Conservation (phyloP, 1,140 invertebrate genomes). For the Drosophila funebris region DNA sequence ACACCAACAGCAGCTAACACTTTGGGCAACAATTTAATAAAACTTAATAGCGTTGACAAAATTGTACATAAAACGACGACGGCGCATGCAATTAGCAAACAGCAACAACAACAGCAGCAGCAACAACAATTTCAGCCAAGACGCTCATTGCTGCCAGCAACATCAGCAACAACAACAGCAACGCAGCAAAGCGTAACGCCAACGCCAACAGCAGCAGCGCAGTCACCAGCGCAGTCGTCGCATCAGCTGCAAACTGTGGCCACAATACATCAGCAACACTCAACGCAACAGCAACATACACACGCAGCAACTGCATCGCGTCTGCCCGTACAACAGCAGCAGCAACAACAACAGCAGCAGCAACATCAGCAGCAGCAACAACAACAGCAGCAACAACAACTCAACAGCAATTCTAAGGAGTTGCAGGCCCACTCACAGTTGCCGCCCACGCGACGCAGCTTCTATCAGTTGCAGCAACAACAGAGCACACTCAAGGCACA, state of each 20-base stretch:
- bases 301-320: constrained; percentile 57
- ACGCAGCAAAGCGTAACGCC: constrained; percentile 60
- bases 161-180: constrained; percentile 44
- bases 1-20: constrained; percentile 42
- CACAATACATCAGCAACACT: constrained; percentile 80
- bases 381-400: constrained; percentile 17
- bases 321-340: constrained; percentile 36
- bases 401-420: constrained; percentile 27
- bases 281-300: constrained; percentile 58
- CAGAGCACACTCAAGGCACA: constrained; percentile 46
- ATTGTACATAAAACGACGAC: constrained; percentile 61
- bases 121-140: constrained; percentile 55
- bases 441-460: constrained; percentile 45
- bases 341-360: constrained; percentile 48
- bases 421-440: constrained; percentile 12
- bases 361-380: constrained; percentile 37
- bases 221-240: constrained; percentile 44
- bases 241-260: constrained; percentile 81
- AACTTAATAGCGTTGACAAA: constrained; percentile 77
- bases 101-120: constrained; percentile 53
- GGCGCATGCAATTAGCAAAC: constrained; percentile 71
- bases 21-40: constrained; percentile 75
- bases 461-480: constrained; percentile 56
- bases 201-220: constrained; percentile 50
- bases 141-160: constrained; percentile 64